Percentiles rank a stretch among this genome's conserved stretches.
Evolutionary conservation across 2,113 vertebrate genomes (phyloP).

Genomic region (Loxodonta africana): DNA sequence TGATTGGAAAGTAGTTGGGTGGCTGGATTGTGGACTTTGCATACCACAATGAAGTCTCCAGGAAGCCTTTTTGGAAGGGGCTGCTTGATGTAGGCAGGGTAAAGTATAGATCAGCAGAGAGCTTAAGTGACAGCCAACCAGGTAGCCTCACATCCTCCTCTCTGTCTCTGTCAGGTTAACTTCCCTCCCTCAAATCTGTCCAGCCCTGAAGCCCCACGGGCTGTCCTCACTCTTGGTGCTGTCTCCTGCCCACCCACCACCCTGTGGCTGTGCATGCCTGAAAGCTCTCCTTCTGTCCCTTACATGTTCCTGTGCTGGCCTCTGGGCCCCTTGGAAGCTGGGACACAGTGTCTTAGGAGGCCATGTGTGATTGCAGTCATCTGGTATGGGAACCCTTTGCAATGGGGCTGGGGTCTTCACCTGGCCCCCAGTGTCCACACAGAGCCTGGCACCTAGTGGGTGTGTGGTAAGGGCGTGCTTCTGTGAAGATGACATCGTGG

Average conservation of each 20-base stretch:
- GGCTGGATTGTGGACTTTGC: not conserved
- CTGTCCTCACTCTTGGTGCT: not conserved
- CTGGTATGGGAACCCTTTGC: not conserved
- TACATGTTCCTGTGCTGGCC: accelerated
- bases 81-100: not conserved
- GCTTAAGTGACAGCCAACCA: too few relatives aligned
- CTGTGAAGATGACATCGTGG: too few relatives aligned
- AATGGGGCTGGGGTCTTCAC: not conserved
- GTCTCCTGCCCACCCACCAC: accelerated
- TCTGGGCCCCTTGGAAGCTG: not conserved
- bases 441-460: not conserved
- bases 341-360: not conserved
- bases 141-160: not conserved
- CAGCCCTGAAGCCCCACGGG: not conserved
- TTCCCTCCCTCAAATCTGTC: not conserved
- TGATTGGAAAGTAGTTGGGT: not conserved
- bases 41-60: too few relatives aligned
- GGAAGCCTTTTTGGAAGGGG: not conserved
- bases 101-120: not conserved
- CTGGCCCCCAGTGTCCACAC: not conserved
- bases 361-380: not conserved
- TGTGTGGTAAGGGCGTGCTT: not conserved
- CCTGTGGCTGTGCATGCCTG: not conserved
- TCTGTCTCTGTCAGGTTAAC: not conserved
- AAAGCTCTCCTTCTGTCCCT: accelerated